These are phyloP conservation scores for Tauraco erythrolophus DNA, from an alignment of 2,113 vertebrate species.

Conservation along the genomic window DNA sequence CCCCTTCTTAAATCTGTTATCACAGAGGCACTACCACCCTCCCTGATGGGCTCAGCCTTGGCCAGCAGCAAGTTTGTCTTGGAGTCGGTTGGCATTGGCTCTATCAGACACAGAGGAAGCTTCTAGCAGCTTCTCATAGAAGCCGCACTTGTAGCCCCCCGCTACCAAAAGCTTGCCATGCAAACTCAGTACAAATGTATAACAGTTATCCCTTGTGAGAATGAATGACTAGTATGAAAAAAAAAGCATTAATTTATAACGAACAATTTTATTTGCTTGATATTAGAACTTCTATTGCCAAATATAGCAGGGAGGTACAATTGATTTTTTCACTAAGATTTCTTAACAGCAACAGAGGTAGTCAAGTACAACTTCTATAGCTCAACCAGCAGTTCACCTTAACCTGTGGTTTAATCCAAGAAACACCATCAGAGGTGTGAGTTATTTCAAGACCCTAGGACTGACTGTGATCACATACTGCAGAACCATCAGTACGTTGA, in stretches of 20 bases:
- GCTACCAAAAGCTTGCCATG: no score
- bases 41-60: no score
- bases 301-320: background rate
- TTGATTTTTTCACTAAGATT: background rate
- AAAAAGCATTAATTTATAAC: background rate
- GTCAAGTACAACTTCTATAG: background rate
- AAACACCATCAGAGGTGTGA: background rate
- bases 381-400: background rate
- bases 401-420: background rate
- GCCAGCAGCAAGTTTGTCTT: no score
- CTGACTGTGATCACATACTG: background rate
- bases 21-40: no score
- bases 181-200: no score
- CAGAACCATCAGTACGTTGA: background rate
- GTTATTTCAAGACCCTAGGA: background rate
- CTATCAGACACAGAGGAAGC: no score
- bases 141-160: no score
- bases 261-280: background rate
- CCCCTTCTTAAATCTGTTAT: no score
- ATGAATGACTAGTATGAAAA: background rate
- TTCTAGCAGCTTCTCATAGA: no score
- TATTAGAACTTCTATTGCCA: background rate
- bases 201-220: background rate
- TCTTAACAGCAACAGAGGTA: background rate
- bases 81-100: no score